Percentiles rank a stretch among this genome's conserved stretches.
phyloP scores from a whole-genome alignment of 2,113 vertebrate species.

The Bungarus multicinctus region DNA sequence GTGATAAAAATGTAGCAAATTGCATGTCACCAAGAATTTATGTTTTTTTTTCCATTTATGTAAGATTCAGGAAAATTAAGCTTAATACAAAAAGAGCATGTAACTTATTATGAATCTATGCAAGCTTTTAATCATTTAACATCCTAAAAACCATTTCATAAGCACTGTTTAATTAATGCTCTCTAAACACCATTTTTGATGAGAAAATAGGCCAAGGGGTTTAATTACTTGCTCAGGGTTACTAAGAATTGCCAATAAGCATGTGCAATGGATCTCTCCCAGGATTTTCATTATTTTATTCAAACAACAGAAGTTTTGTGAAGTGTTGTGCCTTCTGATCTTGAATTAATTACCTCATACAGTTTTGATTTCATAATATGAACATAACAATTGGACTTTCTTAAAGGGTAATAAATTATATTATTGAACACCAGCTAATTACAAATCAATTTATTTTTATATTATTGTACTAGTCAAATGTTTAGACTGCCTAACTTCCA shows the following conservation, averaged over 20 bases:
- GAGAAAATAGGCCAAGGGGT: slow-evolving; percentile 2
- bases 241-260: neutral
- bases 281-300: slow-evolving; percentile 5
- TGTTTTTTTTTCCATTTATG: slow-evolving; percentile 9
- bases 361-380: neutral
- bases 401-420: neutral
- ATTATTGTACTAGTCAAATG: neutral
- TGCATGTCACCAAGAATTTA: neutral
- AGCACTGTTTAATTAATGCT: slow-evolving; percentile 10
- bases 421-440: neutral
- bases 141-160: neutral
- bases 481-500: neutral
- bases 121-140: slow-evolving; percentile 6
- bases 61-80: neutral
- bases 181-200: slow-evolving; percentile 3
- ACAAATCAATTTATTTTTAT: neutral
- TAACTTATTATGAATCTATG: neutral
- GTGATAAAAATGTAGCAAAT: slow-evolving; percentile 34
- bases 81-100: slow-evolving; percentile 6
- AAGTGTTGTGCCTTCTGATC: neutral
- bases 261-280: neutral
- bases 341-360: neutral
- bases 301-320: neutral
- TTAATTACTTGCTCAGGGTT: slow-evolving; percentile 12
- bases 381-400: neutral